phyloP scores from a whole-genome alignment of 1,140 invertebrate species.

The Stegodyphus mimosarum region DNA sequence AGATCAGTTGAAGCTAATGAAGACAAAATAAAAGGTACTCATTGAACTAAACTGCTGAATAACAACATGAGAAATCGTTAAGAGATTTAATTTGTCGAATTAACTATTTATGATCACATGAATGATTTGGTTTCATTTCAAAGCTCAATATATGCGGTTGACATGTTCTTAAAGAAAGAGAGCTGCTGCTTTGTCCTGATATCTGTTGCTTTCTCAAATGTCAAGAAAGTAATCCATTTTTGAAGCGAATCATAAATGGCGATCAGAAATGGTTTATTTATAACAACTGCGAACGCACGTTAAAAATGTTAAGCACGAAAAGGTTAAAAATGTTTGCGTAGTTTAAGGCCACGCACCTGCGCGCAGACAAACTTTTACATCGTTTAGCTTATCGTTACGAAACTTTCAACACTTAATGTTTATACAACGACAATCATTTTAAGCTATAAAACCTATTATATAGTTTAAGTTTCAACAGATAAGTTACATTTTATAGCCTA shows the following conservation, averaged over 20 bases:
- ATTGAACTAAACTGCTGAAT: not conserved
- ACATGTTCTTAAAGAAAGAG: not conserved
- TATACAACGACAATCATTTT: too few species aligned
- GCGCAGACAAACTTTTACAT: too few species aligned
- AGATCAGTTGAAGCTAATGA: not conserved
- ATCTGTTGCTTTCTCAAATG: not conserved
- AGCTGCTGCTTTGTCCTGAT: not conserved
- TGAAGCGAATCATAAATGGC: not conserved
- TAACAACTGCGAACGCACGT: too few species aligned
- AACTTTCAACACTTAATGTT: too few species aligned
- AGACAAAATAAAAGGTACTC: not conserved
- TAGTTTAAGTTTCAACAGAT: too few species aligned
- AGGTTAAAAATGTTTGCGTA: too few species aligned
- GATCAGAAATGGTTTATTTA: too few species aligned
- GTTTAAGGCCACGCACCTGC: too few species aligned
- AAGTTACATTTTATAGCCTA: too few species aligned
- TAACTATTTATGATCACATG: not conserved
- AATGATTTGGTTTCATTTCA: not conserved
- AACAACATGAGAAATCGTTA: not conserved
- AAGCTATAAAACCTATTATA: too few species aligned
- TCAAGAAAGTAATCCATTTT: not conserved
- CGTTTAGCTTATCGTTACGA: too few species aligned
- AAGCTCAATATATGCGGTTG: not conserved
- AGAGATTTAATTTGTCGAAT: not conserved
- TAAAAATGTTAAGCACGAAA: too few species aligned